A percentile compares a stretch with the other conserved stretches of the same genome.
These are phyloP conservation scores for Lissonota sp. DNA, from an alignment of 2,888 invertebrate genomes.

Conservation along the genomic window DNA sequence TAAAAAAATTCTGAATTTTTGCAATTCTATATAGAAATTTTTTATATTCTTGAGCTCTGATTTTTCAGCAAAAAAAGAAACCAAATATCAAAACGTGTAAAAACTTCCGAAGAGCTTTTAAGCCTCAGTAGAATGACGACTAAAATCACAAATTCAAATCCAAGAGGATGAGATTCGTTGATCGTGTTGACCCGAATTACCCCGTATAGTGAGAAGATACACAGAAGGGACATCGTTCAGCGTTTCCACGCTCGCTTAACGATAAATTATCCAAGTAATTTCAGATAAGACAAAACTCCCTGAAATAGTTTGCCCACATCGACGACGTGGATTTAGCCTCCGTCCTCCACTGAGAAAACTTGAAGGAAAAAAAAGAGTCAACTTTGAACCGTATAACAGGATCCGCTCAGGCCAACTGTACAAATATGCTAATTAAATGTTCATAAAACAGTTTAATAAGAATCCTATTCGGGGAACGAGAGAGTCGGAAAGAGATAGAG, in stretches of 20 bases:
- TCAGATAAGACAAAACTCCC: slow-evolving; percentile 25
- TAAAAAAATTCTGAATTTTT: too few relatives aligned
- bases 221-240: slow-evolving; percentile 19
- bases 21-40: too few relatives aligned
- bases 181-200: too few relatives aligned
- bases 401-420: neutral
- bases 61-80: too few relatives aligned
- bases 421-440: slow-evolving; percentile 33
- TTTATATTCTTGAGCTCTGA: too few relatives aligned
- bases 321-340: slow-evolving; percentile 12
- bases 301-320: slow-evolving; percentile 15
- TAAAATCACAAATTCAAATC: too few relatives aligned
- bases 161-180: too few relatives aligned
- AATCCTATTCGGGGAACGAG: slow-evolving; percentile 4
- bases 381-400: neutral
- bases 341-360: slow-evolving; percentile 2
- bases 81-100: too few relatives aligned
- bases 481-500: too few relatives aligned
- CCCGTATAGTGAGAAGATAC: too few relatives aligned
- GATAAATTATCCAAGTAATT: slow-evolving; percentile 48
- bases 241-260: slow-evolving; percentile 24
- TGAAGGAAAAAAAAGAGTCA: neutral
- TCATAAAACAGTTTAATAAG: neutral
- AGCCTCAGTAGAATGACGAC: too few relatives aligned
- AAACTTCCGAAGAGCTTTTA: too few relatives aligned